Evolutionary conservation across 2,888 invertebrate species (phyloP).

Genomic region (Tetramorium bicarinatum): DNA sequence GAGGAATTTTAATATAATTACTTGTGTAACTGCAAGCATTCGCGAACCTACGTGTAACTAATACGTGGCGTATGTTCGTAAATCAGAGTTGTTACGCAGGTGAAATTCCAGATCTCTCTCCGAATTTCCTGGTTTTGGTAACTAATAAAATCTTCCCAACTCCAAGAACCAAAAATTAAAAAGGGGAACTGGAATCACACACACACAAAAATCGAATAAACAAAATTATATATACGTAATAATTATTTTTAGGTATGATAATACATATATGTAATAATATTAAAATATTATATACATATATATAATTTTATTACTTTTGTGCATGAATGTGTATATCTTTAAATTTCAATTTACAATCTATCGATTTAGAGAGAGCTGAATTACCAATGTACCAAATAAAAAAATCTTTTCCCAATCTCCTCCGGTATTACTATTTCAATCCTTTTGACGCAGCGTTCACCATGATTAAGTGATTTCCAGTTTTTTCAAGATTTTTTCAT

Average conservation of each 20-base stretch:
- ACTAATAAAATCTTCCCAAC: neutral
- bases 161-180: neutral
- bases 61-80: slow-evolving; percentile 15
- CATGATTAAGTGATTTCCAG: slow-evolving; percentile 14
- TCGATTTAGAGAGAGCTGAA: neutral
- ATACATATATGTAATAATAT: neutral
- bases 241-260: neutral
- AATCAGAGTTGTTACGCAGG: slow-evolving; percentile 41
- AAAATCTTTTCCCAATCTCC: neutral
- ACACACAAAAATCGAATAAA: neutral
- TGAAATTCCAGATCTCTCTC: slow-evolving; percentile 24
- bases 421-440: slow-evolving; percentile 6
- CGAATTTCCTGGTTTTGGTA: slow-evolving; percentile 3
- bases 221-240: neutral
- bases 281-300: neutral
- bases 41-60: slow-evolving; percentile 12
- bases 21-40: slow-evolving; percentile 38
- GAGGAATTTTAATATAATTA: slow-evolving; percentile 55
- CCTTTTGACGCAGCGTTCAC: neutral
- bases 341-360: slow-evolving; percentile 16
- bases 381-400: slow-evolving; percentile 9
- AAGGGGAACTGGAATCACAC: neutral
- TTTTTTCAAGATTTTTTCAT: slow-evolving; percentile 31
- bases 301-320: neutral
- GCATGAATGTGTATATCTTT: neutral